Base-by-base conservation (phyloP, 2,113 vertebrate species). In the Cisticola juncidis region DNA sequence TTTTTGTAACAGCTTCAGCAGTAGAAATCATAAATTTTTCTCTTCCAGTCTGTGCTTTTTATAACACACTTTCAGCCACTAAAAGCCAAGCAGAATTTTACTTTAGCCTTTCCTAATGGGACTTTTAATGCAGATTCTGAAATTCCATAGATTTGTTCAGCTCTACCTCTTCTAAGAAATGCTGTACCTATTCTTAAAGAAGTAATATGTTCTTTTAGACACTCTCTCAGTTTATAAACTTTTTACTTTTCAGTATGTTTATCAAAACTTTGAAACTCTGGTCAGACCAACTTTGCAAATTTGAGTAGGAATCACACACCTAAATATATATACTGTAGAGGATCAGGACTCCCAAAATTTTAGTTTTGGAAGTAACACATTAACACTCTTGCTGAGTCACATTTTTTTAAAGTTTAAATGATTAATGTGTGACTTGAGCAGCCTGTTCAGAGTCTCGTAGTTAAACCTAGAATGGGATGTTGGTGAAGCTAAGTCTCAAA, bases 11-110 rank as follows among this genome's bases (percentile, higher is more conserved):
- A 92, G 64, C 50, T 69, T 82, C 90, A 65, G 71, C 58, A 86
- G 84, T 57, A 88, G 73, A 91, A 91, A 87, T 91, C 42, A 84
- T 74, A 70, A 74, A 3, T 79, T 95, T 96, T 94, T 78, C 69
- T 81, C 56, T 62, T 72, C 73, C 38, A 74, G 14, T 51, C 60
- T 77, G 28, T 88, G 69, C 60, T 94, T 95, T 91, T 93, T 93
- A 53, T 92, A 76, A 69, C 48, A 78, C 17, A 54, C 36, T 65
- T 81, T 72, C 78, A 91, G 5, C 17, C 33, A 57, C 70, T 90
- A 94, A 94, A 91, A 94, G 65, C 92, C 82, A 64, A 66, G 51
- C 36, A 33, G 56, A 90, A 78, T 86, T 94, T 92, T 83, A 81
- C 42, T 86, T 66, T 35, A 78, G 45, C 68, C 42, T 78, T 83